phyloP scores from a whole-genome alignment of 2,888 invertebrate species.

The Heliconius hortense region DNA sequence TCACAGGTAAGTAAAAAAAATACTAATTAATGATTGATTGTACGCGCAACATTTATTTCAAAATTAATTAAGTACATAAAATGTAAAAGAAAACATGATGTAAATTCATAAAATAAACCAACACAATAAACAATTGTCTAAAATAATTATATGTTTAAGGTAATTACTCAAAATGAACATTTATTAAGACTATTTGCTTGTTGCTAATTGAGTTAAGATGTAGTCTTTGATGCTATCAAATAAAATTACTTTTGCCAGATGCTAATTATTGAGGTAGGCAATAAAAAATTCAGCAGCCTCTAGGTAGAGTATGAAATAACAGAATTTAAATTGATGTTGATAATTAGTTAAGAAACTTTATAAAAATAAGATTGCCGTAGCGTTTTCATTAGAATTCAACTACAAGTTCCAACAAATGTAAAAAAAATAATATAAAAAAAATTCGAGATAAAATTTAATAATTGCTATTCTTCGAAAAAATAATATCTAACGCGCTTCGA shows the following conservation, averaged over 20 bases:
- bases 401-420: not conserved
- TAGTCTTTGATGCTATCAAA: conserved; percentile 31
- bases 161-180: conserved; percentile 31
- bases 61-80: not conserved
- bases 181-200: conserved; percentile 19
- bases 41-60: not conserved
- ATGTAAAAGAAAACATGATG: not conserved
- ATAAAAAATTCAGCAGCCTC: conserved; percentile 1
- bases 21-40: not conserved
- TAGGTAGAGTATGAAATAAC: not conserved
- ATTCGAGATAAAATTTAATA: not conserved
- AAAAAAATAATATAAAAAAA: not conserved
- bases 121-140: conserved; percentile 1
- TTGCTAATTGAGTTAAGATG: conserved; percentile 33
- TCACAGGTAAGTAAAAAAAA: not conserved
- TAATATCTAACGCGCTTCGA: conserved; percentile 70
- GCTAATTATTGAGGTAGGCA: conserved; percentile 15
- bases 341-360: too few species aligned
- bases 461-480: conserved; percentile 67
- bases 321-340: conserved; percentile 2
- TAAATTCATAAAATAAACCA: not conserved
- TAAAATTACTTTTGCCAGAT: conserved; percentile 20
- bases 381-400: not conserved
- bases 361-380: too few species aligned
- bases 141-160: conserved; percentile 8